phyloP scores from a whole-genome alignment of 2,797 vertebrate genomes.

The Poeciliopsis presidionis region DNA sequence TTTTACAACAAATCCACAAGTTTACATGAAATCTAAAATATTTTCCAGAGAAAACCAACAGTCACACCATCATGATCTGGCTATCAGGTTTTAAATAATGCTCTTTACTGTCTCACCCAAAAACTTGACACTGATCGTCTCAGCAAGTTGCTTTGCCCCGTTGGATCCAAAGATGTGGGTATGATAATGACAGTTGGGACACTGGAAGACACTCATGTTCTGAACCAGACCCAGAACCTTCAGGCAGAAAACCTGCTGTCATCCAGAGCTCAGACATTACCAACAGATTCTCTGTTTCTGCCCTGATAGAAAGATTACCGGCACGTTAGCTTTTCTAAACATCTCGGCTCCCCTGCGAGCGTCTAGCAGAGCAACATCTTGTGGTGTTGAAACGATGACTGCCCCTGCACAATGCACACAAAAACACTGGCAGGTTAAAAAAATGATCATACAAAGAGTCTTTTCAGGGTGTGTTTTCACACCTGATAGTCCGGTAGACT shows the following conservation, averaged over 20 bases:
- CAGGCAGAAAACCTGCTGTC: neutral
- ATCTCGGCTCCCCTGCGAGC: slow-evolving; percentile 93
- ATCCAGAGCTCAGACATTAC: neutral
- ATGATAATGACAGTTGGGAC: slow-evolving; percentile 91
- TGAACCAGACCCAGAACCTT: slow-evolving; percentile 95
- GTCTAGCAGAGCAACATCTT: slow-evolving; percentile 94
- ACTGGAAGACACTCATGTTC: slow-evolving; percentile 98
- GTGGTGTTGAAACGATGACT: slow-evolving; percentile 95
- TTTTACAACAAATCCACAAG: neutral
- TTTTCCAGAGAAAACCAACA: neutral
- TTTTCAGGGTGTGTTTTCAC: neutral
- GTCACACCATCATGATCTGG: neutral
- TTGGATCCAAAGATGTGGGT: slow-evolving; percentile 95
- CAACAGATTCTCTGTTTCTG: neutral
- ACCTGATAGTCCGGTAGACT: no score
- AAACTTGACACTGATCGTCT: slow-evolving; percentile 83
- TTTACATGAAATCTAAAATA: neutral
- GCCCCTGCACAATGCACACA: slow-evolving; percentile 80
- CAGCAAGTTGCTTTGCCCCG: slow-evolving; percentile 87
- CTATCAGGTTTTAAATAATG: neutral
- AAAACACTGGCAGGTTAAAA: neutral
- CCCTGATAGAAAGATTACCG: slow-evolving; percentile 71
- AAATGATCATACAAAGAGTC: neutral
- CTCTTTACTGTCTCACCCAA: slow-evolving; percentile 79
- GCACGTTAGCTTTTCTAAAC: slow-evolving; percentile 94